Evolutionary conservation across 2,888 invertebrate genomes (phyloP).

Genomic region (Coelinius sp.): DNA sequence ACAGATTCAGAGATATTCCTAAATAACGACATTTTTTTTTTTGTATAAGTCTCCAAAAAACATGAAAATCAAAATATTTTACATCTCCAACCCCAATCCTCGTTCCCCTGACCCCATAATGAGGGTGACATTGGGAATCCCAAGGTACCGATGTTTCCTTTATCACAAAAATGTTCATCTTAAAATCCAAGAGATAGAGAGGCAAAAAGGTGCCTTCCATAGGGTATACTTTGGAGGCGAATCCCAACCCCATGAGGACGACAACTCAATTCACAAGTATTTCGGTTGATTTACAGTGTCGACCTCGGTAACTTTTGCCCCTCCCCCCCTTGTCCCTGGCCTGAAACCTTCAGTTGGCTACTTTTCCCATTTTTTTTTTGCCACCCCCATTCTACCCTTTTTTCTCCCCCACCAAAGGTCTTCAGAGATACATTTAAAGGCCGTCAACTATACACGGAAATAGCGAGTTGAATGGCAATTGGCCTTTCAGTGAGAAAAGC

Average conservation of each 20-base stretch:
- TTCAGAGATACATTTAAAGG: slow-evolving; percentile 1
- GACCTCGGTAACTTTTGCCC: slow-evolving; percentile 47
- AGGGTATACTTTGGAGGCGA: slow-evolving; percentile 16
- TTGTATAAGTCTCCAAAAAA: too few species aligned
- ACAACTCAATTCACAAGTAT: slow-evolving; percentile 62
- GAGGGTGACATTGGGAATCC: not conserved
- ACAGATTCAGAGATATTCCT: too few species aligned
- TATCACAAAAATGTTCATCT: not conserved
- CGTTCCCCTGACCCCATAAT: not conserved
- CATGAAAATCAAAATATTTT: too few species aligned
- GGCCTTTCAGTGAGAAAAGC: slow-evolving; percentile 34
- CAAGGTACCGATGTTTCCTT: not conserved
- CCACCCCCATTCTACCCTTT: not conserved
- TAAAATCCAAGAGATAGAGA: not conserved
- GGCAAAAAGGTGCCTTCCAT: not conserved
- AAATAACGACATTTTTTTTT: too few species aligned
- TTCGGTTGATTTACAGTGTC: slow-evolving; percentile 61
- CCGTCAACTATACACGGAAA: not conserved
- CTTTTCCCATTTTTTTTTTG: not conserved
- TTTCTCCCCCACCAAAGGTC: not conserved
- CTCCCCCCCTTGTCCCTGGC: slow-evolving; percentile 27
- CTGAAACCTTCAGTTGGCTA: not conserved
- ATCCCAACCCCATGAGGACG: slow-evolving; percentile 58
- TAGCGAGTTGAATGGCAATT: slow-evolving; percentile 36
- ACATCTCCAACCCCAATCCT: not conserved